Evolutionary conservation across 1,140 invertebrate species (phyloP).

Genomic region (Drosophila kohkoa): DNA sequence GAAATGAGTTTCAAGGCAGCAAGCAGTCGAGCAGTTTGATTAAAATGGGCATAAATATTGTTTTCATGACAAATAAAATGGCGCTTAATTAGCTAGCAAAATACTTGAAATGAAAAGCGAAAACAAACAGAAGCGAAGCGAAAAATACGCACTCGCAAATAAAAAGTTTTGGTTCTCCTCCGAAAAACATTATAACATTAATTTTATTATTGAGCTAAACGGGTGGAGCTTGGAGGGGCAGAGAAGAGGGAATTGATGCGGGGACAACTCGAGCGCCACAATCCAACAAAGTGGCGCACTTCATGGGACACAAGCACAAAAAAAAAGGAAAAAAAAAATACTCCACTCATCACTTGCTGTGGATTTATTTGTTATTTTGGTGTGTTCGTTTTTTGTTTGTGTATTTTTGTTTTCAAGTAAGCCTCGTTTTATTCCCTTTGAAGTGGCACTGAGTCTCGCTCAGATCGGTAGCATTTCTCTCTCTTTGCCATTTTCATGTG

Average conservation of each 20-base stretch:
- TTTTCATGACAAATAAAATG: conserved; percentile 53
- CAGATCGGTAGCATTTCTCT: conserved; percentile 22
- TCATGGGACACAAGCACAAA: conserved; percentile 3
- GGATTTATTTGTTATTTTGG: conserved; percentile 56
- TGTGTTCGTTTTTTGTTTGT: conserved; percentile 41
- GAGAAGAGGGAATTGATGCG: background rate
- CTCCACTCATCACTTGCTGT: conserved; percentile 29
- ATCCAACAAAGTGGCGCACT: conserved; percentile 51
- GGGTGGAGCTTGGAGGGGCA: background rate
- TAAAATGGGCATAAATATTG: conserved; percentile 76
- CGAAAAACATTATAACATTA: conserved; percentile 57
- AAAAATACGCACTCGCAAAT: conserved; percentile 10
- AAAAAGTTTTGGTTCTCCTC: conserved; percentile 31
- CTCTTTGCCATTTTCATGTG: conserved; percentile 8
- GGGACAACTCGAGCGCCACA: conserved; percentile 25
- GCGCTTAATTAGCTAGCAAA: conserved; percentile 73
- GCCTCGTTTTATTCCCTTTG: conserved; percentile 75
- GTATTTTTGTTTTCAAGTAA: conserved; percentile 51
- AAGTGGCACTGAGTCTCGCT: conserved; percentile 54
- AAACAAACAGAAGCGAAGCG: conserved; percentile 4
- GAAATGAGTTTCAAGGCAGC: conserved; percentile 36
- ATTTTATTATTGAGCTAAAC: conserved; percentile 72
- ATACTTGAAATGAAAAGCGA: conserved; percentile 31
- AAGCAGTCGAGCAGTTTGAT: conserved; percentile 31
- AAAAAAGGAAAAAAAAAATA: conserved; percentile 8